phyloP scores from a whole-genome alignment of 2,888 invertebrate species.

The Ceramica pisi region DNA sequence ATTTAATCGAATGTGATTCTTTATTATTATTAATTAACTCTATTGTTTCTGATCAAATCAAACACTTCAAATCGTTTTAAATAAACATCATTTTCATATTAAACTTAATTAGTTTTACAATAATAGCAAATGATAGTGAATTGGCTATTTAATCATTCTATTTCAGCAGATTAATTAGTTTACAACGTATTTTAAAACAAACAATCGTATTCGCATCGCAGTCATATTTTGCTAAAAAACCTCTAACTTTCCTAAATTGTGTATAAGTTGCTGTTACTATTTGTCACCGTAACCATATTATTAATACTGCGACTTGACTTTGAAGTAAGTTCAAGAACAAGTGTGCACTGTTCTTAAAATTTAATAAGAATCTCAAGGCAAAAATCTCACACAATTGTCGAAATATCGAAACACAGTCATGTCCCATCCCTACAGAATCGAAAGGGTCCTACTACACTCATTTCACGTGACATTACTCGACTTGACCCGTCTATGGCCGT shows the following conservation, averaged over 20 bases:
- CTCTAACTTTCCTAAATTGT: too few species aligned
- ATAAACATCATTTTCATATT: neutral
- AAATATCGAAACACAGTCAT: constrained; percentile 22
- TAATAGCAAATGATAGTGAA: neutral
- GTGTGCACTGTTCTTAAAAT: too few species aligned
- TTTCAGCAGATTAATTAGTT: too few species aligned
- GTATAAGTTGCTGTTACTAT: too few species aligned
- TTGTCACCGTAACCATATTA: too few species aligned
- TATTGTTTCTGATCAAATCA: neutral
- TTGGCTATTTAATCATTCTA: neutral
- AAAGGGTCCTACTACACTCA: constrained; percentile 79
- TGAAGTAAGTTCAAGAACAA: too few species aligned
- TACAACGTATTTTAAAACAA: too few species aligned
- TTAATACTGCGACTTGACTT: too few species aligned
- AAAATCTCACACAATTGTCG: constrained; percentile 28
- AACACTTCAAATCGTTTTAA: neutral
- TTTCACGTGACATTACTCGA: constrained; percentile 88
- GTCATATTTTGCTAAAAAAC: too few species aligned
- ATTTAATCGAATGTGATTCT: constrained; percentile 2
- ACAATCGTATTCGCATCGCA: too few species aligned
- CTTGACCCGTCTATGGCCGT: constrained; percentile 80
- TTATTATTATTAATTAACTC: constrained; percentile 1
- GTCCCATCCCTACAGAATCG: constrained; percentile 74
- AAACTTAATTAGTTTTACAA: neutral
- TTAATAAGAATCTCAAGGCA: too few species aligned